Evolutionary conservation across 2,888 invertebrate species (phyloP).

Genomic region (Nemotelus nigrinus): DNA sequence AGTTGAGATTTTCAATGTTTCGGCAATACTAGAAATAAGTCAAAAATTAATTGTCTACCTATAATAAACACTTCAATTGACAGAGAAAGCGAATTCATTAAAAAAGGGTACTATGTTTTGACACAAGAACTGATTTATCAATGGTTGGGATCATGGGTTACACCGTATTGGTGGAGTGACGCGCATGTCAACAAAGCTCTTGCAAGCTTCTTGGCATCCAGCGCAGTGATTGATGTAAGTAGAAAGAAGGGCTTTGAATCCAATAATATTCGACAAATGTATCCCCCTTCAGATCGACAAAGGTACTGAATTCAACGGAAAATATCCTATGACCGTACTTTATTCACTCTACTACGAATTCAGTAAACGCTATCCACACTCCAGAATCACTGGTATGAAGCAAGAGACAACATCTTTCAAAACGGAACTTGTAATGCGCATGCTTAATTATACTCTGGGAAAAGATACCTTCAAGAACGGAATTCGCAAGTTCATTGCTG

Average conservation of each 20-base stretch:
- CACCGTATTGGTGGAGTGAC: conserved; percentile 82
- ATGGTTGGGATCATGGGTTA: conserved; percentile 80
- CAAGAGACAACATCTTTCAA: conserved; percentile 79
- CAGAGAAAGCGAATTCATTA: conserved; percentile 79
- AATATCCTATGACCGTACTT: conserved; percentile 82
- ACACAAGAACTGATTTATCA: conserved; percentile 81
- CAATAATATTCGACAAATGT: neutral
- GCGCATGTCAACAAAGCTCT: conserved; percentile 81
- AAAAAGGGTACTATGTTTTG: conserved; percentile 72
- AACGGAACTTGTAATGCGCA: conserved; percentile 83
- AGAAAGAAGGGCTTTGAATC: neutral
- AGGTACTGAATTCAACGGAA: conserved; percentile 78
- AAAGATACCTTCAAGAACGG: conserved; percentile 79
- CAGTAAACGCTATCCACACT: conserved; percentile 81
- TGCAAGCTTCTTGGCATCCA: conserved; percentile 78
- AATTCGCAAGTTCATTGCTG: conserved; percentile 74
- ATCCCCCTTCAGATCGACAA: conserved; percentile 69
- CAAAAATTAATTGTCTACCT: neutral
- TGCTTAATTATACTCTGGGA: conserved; percentile 88
- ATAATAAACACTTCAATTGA: conserved; percentile 10
- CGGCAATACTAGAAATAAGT: neutral
- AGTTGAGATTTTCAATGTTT: conserved; percentile 53
- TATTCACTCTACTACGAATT: conserved; percentile 84
- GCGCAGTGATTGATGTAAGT: conserved; percentile 74
- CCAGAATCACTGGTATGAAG: conserved; percentile 77